Percentiles rank a stretch among this genome's conserved stretches.
phyloP scores from a whole-genome alignment of 1,140 invertebrate species.

The Drosophila quadrilineata region DNA sequence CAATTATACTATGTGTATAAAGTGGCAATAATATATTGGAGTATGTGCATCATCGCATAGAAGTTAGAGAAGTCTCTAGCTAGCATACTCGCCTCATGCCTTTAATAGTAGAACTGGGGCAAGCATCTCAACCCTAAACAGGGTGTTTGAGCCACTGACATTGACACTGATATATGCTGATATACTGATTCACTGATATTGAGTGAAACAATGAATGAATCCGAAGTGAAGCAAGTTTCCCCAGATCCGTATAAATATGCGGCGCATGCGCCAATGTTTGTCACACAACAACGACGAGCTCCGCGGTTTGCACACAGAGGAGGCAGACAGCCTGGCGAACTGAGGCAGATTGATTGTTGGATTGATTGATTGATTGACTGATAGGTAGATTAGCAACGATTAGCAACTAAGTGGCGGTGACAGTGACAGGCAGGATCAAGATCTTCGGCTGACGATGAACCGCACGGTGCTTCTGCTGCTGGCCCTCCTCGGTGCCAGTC shows the following conservation, averaged over 20 bases:
- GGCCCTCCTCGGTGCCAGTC: constrained; percentile 40
- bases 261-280: constrained; percentile 40
- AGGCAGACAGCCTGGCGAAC: not conserved
- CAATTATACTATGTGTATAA: constrained; percentile 5
- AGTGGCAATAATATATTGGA: constrained; percentile 52
- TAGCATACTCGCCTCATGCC: constrained; percentile 38
- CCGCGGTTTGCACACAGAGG: constrained; percentile 13
- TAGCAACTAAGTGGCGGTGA: not conserved
- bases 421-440: not conserved
- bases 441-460: constrained; percentile 22
- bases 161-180: constrained; percentile 79
- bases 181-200: too few relatives aligned
- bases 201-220: too few relatives aligned
- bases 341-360: not conserved
- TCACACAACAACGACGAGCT: constrained; percentile 55
- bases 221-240: too few relatives aligned
- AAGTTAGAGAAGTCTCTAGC: too few relatives aligned
- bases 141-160: constrained; percentile 55
- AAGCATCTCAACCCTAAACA: constrained; percentile 76
- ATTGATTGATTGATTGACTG: not conserved
- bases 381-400: not conserved
- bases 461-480: constrained; percentile 49
- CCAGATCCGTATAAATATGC: constrained; percentile 67
- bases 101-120: constrained; percentile 75
- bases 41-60: constrained; percentile 49